Evolutionary conservation across 2,888 invertebrate species (phyloP).

Genomic region (Drosophila anomalata): DNA sequence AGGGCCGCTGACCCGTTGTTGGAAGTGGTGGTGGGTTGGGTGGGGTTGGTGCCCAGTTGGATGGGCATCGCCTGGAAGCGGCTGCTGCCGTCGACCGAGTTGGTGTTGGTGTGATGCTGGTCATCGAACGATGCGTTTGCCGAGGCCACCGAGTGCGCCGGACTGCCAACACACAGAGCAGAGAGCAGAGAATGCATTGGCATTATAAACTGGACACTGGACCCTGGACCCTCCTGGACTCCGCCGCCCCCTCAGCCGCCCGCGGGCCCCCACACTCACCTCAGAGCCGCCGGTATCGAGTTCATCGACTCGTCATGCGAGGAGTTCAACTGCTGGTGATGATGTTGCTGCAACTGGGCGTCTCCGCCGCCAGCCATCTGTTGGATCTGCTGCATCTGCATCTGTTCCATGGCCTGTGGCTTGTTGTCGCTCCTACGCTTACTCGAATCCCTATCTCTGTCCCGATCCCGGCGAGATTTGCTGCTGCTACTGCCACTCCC

Average conservation of each 20-base stretch:
- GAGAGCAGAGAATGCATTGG: constrained; percentile 8
- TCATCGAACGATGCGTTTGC: constrained; percentile 86
- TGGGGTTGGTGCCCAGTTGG: constrained; percentile 72
- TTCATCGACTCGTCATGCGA: constrained; percentile 84
- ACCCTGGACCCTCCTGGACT: constrained; percentile 15
- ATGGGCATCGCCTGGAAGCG: constrained; percentile 77
- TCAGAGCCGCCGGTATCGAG: constrained; percentile 81
- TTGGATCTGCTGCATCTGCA: constrained; percentile 41
- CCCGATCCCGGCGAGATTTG: constrained; percentile 84
- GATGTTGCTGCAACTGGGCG: constrained; percentile 25
- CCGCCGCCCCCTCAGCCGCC: constrained; percentile 21
- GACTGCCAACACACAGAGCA: constrained; percentile 84
- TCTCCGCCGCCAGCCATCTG: constrained; percentile 42
- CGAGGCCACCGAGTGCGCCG: constrained; percentile 89
- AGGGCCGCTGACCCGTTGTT: constrained; percentile 59
- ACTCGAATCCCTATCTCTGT: constrained; percentile 71
- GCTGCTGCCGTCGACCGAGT: constrained; percentile 79
- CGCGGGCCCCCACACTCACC: constrained; percentile 71
- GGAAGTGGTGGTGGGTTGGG: constrained; percentile 7
- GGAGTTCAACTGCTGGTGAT: constrained; percentile 79
- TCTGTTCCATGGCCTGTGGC: constrained; percentile 41
- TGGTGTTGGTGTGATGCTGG: constrained; percentile 80
- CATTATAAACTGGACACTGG: constrained; percentile 22
- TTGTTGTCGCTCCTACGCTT: constrained; percentile 65
- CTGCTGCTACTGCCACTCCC: constrained; percentile 83